Conservation (phyloP, 2,888 invertebrate species). For the Spatulosminthurus flaviceps region DNA sequence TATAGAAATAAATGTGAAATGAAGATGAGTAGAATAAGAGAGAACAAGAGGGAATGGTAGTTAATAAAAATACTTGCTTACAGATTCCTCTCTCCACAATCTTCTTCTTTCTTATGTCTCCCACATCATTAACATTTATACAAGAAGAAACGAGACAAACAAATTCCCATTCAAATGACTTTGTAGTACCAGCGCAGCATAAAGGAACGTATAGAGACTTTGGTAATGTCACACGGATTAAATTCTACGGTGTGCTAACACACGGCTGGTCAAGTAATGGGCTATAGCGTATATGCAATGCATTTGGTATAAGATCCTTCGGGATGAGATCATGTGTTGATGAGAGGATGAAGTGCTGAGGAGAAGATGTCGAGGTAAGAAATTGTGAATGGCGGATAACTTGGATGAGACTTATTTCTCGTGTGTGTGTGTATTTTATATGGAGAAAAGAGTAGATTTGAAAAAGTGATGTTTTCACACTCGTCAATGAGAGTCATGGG, state of each 20-base stretch:
- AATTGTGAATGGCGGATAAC: background rate
- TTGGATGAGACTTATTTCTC: no score
- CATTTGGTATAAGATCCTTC: no score
- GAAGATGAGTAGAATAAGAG: background rate
- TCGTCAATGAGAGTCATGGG: no score
- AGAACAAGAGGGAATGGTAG: background rate
- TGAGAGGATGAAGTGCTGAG: background rate
- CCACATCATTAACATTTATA: slow-evolving; percentile 1
- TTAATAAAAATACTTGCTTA: background rate
- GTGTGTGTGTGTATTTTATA: background rate
- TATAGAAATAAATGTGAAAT: no score
- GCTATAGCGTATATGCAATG: no score
- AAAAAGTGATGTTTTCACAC: slow-evolving; percentile 32
- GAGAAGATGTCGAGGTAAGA: background rate
- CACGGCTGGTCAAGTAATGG: no score
- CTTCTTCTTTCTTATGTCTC: no score
- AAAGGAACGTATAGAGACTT: no score
- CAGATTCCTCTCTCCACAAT: background rate
- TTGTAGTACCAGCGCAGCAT: background rate
- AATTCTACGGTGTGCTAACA: no score
- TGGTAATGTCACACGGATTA: no score
- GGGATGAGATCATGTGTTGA: background rate
- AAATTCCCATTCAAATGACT: background rate
- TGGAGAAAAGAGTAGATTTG: slow-evolving; percentile 40
- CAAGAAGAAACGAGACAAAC: background rate